Evolutionary conservation across 2,113 vertebrate species (phyloP).

Genomic region (Girardinichthys multiradiatus): DNA sequence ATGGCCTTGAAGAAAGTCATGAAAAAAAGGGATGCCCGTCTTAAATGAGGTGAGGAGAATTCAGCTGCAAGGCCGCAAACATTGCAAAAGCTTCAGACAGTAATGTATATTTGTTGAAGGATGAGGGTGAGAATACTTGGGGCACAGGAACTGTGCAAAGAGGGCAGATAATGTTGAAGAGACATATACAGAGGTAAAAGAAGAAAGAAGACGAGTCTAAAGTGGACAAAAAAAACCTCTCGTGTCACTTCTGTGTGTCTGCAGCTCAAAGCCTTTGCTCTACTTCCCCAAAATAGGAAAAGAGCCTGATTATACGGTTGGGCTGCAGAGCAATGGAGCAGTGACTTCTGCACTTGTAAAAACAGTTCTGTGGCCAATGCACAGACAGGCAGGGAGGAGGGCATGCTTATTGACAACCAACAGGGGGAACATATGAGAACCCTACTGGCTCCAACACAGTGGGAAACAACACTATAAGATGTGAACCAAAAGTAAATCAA

Average conservation of each 20-base stretch:
- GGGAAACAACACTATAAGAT: conserved; percentile 29
- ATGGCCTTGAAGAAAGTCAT: conserved; percentile 66
- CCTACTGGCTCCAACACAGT: conserved; percentile 21
- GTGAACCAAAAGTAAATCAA: conserved; percentile 28
- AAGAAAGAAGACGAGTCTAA: conserved; percentile 5
- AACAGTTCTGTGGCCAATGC: conserved; percentile 73
- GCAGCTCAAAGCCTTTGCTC: conserved; percentile 55
- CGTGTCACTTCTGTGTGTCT: conserved; percentile 22
- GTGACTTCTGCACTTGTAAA: conserved; percentile 78
- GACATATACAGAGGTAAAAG: conserved; percentile 5
- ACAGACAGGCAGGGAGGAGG: conserved; percentile 64
- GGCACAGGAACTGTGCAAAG: conserved; percentile 32
- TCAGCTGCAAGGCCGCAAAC: conserved; percentile 65
- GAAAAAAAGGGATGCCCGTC: conserved; percentile 64
- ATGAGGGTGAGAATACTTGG: conserved; percentile 18
- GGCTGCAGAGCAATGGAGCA: conserved; percentile 80
- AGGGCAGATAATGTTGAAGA: conserved; percentile 40
- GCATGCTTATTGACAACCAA: conserved; percentile 63
- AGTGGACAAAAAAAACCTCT: conserved; percentile 16
- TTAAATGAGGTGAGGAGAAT: conserved; percentile 64
- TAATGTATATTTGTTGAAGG: conserved; percentile 72
- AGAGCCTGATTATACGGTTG: conserved; percentile 76
- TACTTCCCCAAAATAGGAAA: conserved; percentile 71
- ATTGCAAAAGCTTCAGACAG: conserved; percentile 60
- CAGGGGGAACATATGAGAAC: conserved; percentile 49